A percentile compares a stretch with the other conserved stretches of the same genome.
These are phyloP conservation scores for Ceyx melanurus DNA, from an alignment of 2,113 vertebrate genomes.

Conservation along the genomic window DNA sequence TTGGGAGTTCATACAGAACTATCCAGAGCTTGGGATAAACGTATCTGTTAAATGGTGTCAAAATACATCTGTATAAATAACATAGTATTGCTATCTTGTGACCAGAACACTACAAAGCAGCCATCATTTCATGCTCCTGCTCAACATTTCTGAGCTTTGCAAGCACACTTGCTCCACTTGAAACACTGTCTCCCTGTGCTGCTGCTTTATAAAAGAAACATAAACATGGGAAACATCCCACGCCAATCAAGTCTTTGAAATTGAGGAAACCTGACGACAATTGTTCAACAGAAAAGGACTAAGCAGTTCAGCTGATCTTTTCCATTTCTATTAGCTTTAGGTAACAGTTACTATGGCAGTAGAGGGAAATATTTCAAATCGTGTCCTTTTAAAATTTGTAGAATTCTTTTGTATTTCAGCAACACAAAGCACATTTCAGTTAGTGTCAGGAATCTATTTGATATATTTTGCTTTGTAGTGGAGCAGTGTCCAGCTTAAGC, in stretches of 20 bases:
- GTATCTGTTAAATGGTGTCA: background rate
- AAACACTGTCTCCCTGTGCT: background rate
- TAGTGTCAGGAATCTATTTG: background rate
- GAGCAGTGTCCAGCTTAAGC: background rate
- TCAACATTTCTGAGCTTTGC: background rate
- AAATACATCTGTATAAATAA: background rate
- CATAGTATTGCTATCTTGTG: background rate
- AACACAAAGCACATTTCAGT: background rate
- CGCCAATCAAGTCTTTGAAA: background rate
- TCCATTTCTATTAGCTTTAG: slow-evolving; percentile 21
- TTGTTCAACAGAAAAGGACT: background rate
- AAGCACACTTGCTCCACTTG: background rate
- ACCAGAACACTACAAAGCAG: background rate
- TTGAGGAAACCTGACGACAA: background rate
- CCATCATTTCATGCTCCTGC: background rate
- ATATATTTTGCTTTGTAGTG: background rate
- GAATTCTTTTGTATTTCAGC: slow-evolving; percentile 3
- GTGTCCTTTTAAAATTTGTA: background rate
- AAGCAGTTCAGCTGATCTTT: background rate
- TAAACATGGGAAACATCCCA: background rate
- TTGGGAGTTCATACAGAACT: background rate
- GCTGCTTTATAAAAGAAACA: background rate
- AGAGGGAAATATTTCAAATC: background rate
- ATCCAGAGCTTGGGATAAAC: background rate
- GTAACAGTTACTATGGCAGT: slow-evolving; percentile 21